phyloP scores from a whole-genome alignment of 2,797 vertebrate genomes.

The Dromococcyx pavoninus region DNA sequence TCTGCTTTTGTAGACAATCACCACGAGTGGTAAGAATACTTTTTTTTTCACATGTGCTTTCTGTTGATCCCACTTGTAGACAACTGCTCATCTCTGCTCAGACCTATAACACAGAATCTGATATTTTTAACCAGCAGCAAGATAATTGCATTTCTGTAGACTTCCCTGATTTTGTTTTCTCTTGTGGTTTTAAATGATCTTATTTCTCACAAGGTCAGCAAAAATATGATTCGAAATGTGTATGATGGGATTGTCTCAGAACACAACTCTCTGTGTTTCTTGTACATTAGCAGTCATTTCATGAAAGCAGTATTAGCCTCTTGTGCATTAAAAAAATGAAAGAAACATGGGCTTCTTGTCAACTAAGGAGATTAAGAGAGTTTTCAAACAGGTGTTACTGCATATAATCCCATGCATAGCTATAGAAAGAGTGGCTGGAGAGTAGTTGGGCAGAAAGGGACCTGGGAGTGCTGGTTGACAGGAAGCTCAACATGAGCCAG shows the following conservation, averaged over 20 bases:
- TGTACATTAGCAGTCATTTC: not conserved
- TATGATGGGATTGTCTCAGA: not conserved
- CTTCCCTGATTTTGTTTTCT: not conserved
- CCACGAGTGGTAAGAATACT: slow-evolving; percentile 90
- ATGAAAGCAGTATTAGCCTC: not conserved
- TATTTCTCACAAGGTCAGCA: slow-evolving; percentile 55
- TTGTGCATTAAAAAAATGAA: not conserved
- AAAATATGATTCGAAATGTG: not conserved
- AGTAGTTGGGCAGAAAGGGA: too few relatives aligned
- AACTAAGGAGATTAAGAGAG: not conserved
- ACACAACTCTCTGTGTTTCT: not conserved
- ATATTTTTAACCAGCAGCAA: slow-evolving; percentile 5
- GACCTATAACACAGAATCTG: not conserved
- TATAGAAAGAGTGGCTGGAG: too few relatives aligned
- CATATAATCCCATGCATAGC: too few relatives aligned
- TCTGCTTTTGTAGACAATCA: slow-evolving; percentile 99
- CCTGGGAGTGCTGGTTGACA: too few relatives aligned
- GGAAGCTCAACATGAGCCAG: too few relatives aligned
- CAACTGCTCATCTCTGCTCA: not conserved
- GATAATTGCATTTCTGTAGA: slow-evolving; percentile 14
- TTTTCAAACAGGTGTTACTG: not conserved
- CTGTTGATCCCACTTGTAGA: not conserved
- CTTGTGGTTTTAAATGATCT: slow-evolving; percentile 22
- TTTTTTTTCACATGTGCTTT: not conserved
- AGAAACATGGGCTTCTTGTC: not conserved